Conservation (phyloP, 2,113 vertebrate species). For the Pogonocichla stellata region DNA sequence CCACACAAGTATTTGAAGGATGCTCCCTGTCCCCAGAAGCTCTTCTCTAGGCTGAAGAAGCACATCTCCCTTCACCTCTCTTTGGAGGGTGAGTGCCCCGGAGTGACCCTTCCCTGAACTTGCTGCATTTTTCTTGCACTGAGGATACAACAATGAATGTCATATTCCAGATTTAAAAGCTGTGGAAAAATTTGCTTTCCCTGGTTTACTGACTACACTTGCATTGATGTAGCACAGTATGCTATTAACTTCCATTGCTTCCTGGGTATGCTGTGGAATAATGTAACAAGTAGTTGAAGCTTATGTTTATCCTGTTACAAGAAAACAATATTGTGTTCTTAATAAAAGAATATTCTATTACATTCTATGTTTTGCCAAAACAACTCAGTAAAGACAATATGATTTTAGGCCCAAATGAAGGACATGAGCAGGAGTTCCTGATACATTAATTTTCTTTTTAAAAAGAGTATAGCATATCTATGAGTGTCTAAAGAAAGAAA, state of each 20-base stretch:
- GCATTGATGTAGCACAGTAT: not conserved
- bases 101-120: not conserved
- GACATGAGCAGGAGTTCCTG: not conserved
- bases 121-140: not conserved
- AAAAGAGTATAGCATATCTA: not conserved
- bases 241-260: not conserved
- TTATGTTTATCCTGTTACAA: not conserved
- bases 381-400: not conserved
- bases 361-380: not conserved
- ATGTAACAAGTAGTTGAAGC: not conserved
- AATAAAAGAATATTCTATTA: not conserved
- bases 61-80: not conserved
- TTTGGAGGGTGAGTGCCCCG: not conserved
- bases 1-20: not conserved
- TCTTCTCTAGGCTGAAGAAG: not conserved
- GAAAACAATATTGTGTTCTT: not conserved
- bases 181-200: not conserved
- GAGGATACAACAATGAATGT: not conserved
- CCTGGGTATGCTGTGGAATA: not conserved
- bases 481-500: not conserved
- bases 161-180: not conserved
- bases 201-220: not conserved
- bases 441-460: not conserved
- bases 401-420: not conserved
- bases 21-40: not conserved